A percentile compares a stretch with the other conserved stretches of the same genome.
These are phyloP conservation scores for Mionectes macconnelli DNA, from an alignment of 2,113 vertebrate genomes.

Conservation along the genomic window DNA sequence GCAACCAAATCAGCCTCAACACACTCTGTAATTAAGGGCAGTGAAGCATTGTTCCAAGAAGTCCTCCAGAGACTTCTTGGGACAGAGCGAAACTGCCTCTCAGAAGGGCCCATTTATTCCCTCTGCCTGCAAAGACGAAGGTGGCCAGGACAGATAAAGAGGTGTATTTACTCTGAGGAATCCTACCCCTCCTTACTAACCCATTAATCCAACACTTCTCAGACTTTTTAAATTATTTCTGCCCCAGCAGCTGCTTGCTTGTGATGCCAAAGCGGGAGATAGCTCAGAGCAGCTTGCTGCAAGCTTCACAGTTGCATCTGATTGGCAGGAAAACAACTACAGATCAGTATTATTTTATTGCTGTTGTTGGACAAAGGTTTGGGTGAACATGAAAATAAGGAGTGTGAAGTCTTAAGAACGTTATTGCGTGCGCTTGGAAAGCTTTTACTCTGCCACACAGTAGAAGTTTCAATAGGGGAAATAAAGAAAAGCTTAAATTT, in stretches of 20 bases:
- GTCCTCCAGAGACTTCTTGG: neutral
- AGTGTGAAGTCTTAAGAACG: neutral
- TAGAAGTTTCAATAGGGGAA: neutral
- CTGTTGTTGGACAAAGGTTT: neutral
- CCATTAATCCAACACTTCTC: neutral
- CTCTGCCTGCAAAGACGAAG: neutral
- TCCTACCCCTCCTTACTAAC: neutral
- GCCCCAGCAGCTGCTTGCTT: neutral
- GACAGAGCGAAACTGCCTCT: neutral
- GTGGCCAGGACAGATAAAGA: neutral
- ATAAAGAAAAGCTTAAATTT: slow-evolving; percentile 38
- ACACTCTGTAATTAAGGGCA: neutral
- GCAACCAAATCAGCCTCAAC: neutral
- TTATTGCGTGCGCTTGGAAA: slow-evolving; percentile 23
- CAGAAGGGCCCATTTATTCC: neutral
- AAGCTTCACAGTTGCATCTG: neutral
- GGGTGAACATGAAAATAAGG: neutral
- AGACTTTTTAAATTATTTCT: neutral
- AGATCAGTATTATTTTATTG: neutral
- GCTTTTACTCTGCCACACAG: neutral
- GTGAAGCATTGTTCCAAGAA: too few relatives aligned
- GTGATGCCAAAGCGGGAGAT: neutral
- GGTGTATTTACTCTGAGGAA: neutral
- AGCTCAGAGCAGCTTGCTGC: neutral
- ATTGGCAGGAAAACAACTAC: neutral